Percentiles rank a stretch among this genome's conserved stretches.
Evolutionary conservation across 2,113 vertebrate genomes (phyloP).

Genomic region (Thinocorus orbignyianus): DNA sequence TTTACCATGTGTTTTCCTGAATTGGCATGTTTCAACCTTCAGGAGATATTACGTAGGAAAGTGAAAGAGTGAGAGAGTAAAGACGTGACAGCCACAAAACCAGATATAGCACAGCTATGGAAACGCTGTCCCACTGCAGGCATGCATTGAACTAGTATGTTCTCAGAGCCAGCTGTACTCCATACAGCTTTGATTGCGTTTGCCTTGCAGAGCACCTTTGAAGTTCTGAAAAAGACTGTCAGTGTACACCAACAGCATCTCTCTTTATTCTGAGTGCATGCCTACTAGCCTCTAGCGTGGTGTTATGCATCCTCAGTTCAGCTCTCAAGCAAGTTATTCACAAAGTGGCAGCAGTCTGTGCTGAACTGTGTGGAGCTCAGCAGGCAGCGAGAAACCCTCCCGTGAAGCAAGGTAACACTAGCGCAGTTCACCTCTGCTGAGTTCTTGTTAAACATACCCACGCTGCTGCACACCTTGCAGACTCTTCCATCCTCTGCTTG

Average conservation of each 20-base stretch:
- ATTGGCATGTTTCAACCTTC: neutral
- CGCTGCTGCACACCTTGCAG: neutral
- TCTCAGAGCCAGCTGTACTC: neutral
- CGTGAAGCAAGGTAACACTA: too few species aligned
- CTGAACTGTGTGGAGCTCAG: accelerated
- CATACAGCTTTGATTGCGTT: neutral
- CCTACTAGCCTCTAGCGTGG: accelerated
- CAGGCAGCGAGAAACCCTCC: accelerated
- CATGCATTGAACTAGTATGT: neutral
- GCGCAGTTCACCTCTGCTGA: accelerated
- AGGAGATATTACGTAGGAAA: neutral
- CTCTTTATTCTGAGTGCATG: neutral
- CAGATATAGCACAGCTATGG: neutral
- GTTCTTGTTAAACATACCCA: neutral
- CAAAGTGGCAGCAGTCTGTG: neutral
- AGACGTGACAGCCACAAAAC: accelerated
- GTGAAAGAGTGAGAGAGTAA: neutral
- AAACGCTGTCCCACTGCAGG: neutral
- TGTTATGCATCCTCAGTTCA: neutral
- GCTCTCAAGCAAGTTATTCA: accelerated
- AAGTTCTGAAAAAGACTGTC: neutral
- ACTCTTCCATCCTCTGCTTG: neutral
- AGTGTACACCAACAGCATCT: accelerated
- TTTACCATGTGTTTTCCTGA: neutral
- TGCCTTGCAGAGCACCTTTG: neutral